Percentiles rank a stretch among this genome's conserved stretches.
phyloP scores from a whole-genome alignment of 1,140 invertebrate species.

The Theocolax elegans region DNA sequence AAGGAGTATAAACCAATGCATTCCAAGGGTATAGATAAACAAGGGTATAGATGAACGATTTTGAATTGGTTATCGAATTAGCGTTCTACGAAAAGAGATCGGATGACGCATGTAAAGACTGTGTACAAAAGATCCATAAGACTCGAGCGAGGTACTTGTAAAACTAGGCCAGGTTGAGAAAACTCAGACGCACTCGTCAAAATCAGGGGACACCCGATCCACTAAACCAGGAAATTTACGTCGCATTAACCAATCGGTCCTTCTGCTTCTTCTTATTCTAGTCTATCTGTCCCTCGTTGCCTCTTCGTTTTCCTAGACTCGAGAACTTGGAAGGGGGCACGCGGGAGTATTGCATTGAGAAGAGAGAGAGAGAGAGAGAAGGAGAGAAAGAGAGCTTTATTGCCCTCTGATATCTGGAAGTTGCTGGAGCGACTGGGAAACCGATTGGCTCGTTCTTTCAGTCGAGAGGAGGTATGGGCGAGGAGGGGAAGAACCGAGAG shows the following conservation, averaged over 20 bases:
- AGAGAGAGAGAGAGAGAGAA: neutral
- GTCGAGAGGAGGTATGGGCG: too few relatives aligned
- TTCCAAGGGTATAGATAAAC: too few relatives aligned
- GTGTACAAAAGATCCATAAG: too few relatives aligned
- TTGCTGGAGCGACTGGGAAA: constrained; percentile 19
- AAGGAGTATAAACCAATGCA: too few relatives aligned
- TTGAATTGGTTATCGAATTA: too few relatives aligned
- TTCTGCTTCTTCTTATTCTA: neutral
- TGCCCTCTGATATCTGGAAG: constrained; percentile 26
- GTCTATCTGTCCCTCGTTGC: neutral
- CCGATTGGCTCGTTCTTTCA: constrained; percentile 24
- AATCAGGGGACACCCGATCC: neutral
- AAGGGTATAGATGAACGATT: too few relatives aligned
- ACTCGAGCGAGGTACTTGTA: neutral
- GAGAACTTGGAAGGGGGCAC: too few relatives aligned
- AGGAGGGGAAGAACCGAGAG: neutral
- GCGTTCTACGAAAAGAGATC: too few relatives aligned
- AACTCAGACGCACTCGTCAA: neutral
- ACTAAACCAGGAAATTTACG: constrained; percentile 14
- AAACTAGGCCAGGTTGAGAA: constrained; percentile 6
- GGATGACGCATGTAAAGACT: too few relatives aligned
- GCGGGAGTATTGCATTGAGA: too few relatives aligned
- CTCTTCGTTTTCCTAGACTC: neutral
- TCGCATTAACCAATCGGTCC: neutral
- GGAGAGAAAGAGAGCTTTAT: constrained; percentile 21